Base-by-base conservation (phyloP, 2,113 vertebrate species). In the Anolis carolinensis region DNA sequence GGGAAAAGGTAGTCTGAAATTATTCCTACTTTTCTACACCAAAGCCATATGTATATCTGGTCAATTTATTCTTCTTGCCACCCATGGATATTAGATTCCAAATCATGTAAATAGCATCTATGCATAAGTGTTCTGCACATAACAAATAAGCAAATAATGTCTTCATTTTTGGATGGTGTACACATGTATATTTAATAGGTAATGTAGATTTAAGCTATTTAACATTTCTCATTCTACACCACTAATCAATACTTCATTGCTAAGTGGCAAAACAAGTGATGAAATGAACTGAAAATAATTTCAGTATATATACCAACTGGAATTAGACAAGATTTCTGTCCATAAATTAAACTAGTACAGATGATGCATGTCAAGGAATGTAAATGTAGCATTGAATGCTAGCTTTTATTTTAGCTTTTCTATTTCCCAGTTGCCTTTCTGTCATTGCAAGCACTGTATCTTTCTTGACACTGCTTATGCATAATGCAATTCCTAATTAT, bases 381-480 rank as follows among this genome's bases (percentile, higher is more conserved):
- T 9, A 0, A 16, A 25, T 77, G 84, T 79, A 74, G 68, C 48
- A 79, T 77, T 13, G 65, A 86, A 55, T 34, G 78, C 73, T 82
- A 72, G 84, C 65, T 76, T 85, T 77, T 82, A 77, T 85, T 86
- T 81, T 74, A 74, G 67, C 52, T n/a, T 83, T 86, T 73, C 73
- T 82, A 86, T 81, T 80, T 83, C 48, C 70, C 89, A 7, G 23
- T 39, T 65, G 72, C 59, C 80, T 79, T n/a, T 85, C 86, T 79
- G 34, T 7, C 80, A 32, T 55, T 25, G 2, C 67, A 39, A 55
- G 68, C 10, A 0, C 83, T 87, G 1, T 0, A 9, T 59, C 83
- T 7, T 59, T 50, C 76, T 70, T 72, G 68, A 59, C 4, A 5
- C 70, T 14, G 48, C 44, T 77, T 21, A 82, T 34, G 70, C 81